Conservation (phyloP, 2,888 invertebrate genomes). For the Agrenia bidenticulata region DNA sequence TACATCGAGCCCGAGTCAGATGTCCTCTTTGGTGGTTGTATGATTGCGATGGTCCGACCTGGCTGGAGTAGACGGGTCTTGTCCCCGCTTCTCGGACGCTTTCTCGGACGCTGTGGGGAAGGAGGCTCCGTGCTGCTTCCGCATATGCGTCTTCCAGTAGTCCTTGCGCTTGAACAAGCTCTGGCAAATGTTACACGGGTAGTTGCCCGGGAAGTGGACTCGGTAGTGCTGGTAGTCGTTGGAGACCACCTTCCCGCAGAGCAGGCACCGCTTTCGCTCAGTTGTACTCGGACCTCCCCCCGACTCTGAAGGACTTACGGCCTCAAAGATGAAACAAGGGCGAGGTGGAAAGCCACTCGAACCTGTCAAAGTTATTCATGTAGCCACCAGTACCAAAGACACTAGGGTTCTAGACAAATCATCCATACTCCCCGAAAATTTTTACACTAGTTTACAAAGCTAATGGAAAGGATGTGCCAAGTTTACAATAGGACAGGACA, state of each 20-base stretch:
- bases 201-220: slow-evolving; percentile 42
- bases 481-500: too few relatives aligned
- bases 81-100: slow-evolving; percentile 25
- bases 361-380: slow-evolving; percentile 29
- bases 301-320: slow-evolving; percentile 38
- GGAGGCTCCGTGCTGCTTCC: slow-evolving; percentile 66
- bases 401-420: too few relatives aligned
- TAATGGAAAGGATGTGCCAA: too few relatives aligned
- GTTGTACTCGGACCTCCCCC: slow-evolving; percentile 19
- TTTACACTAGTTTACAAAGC: too few relatives aligned
- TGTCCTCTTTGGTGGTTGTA: too few relatives aligned
- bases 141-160: slow-evolving; percentile 77
- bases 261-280: slow-evolving; percentile 35
- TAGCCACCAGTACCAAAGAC: background rate
- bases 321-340: slow-evolving; percentile 51
- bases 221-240: slow-evolving; percentile 54
- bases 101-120: slow-evolving; percentile 40
- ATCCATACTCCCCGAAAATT: too few relatives aligned
- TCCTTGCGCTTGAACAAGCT: slow-evolving; percentile 69
- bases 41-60: too few relatives aligned
- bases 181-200: slow-evolving; percentile 45
- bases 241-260: slow-evolving; percentile 56
- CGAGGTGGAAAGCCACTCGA: slow-evolving; percentile 48
- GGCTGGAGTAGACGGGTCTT: background rate
- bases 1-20: too few relatives aligned